phyloP scores from a whole-genome alignment of 2,113 vertebrate genomes.

The Leuciscus idus region DNA sequence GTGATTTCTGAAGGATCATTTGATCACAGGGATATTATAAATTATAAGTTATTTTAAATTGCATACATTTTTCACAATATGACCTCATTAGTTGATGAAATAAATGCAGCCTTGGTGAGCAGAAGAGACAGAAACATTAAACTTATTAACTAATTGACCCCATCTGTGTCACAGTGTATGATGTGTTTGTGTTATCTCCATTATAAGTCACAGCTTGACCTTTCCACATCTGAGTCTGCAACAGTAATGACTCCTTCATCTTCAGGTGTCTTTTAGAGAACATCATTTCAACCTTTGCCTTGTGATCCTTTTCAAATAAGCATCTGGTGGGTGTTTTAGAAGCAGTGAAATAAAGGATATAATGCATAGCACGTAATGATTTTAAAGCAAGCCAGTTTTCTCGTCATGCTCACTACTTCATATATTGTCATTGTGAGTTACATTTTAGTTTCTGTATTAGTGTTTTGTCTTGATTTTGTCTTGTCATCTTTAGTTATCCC shows the following conservation, averaged over 20 bases:
- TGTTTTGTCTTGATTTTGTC: not conserved
- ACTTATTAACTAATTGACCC: not conserved
- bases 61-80: not conserved
- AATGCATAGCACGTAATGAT: not conserved
- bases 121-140: not conserved
- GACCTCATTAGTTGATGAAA: not conserved
- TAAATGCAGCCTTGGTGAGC: not conserved
- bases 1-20: not conserved
- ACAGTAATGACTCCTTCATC: conserved; percentile 7
- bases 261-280: not conserved
- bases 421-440: not conserved
- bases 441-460: not conserved
- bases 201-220: not conserved
- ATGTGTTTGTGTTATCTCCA: not conserved
- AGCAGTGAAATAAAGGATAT: not conserved
- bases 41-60: not conserved
- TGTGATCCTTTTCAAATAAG: not conserved
- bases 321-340: not conserved
- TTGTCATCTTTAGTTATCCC: not conserved
- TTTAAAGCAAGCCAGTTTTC: not conserved
- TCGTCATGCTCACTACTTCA: not conserved
- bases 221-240: not conserved
- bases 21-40: not conserved
- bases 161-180: not conserved
- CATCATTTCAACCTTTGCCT: not conserved